Base-by-base conservation (phyloP, 2,797 vertebrate genomes). In the Coregonus ussuriensis region DNA sequence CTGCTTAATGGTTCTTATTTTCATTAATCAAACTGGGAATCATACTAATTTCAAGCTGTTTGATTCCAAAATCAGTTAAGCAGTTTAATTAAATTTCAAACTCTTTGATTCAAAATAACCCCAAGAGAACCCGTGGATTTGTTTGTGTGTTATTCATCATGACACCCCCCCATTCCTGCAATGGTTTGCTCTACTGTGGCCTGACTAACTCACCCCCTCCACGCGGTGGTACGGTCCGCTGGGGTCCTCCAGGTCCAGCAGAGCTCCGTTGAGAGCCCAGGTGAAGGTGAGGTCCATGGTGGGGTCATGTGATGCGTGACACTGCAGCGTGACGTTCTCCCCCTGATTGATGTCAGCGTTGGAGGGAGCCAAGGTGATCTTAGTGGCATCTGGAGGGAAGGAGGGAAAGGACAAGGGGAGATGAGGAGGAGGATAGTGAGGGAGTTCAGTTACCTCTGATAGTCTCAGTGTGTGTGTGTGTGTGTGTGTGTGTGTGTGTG, bases 251-350 rank as follows among this genome's bases (percentile, higher is more conserved):
- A 96, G 88, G 87, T 98, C 94, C 3, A 99, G 92, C 29, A 93
- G 93, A 69, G 95, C 94, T 14, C 95, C 96, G 0, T 97, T 97
- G 15, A 97, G 91, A 7, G 94, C 89, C 98, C 98, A 99, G 83
- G 96, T 96, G 91, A 99, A 99, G 52, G 97, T 98, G 59, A 99
- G 94, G 85, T 99, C 98, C 98, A 99, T 98, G 65, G 96, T 97
- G 75, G 97, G 96, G 81, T 99, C 98, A 0, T 99, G 97, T 81
- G 97, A 97, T 0, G 98, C 97, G 0, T 98, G 98, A 83, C 98
- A 99, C 77, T 99, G 97, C 14, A 99, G 91, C 0, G 96, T 97
- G 33, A 97, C 93, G 51, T 97, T 96, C 82, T 98, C 97, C 0
- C 97, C 97, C 71, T 97, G 92, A 3, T 99, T 99, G 91, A 99